Conservation (phyloP, 1,140 invertebrate species). For the Orius laevigatus region DNA sequence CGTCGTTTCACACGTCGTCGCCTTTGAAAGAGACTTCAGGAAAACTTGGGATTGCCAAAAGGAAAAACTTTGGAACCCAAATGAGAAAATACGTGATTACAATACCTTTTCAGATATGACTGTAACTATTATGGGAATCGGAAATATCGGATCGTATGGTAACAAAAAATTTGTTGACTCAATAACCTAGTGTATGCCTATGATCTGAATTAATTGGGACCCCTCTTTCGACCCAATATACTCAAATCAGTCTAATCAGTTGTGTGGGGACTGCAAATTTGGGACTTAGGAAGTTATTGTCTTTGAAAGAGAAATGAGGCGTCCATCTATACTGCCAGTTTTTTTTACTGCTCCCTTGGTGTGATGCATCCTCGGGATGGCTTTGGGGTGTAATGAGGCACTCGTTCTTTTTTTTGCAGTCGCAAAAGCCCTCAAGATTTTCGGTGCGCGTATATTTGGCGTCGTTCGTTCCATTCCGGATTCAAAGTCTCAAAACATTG, state of each 20-base stretch:
- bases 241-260: too few species aligned
- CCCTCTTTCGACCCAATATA: too few species aligned
- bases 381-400: too few species aligned
- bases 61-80: slow-evolving; percentile 25
- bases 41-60: slow-evolving; percentile 28
- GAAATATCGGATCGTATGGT: slow-evolving; percentile 32
- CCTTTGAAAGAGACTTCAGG: slow-evolving; percentile 30
- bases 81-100: slow-evolving; percentile 26
- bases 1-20: slow-evolving; percentile 35
- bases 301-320: too few species aligned
- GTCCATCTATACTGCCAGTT: too few species aligned
- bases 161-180: slow-evolving; percentile 18
- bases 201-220: too few species aligned
- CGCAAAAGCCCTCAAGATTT: slow-evolving; percentile 27
- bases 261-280: too few species aligned
- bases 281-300: too few species aligned
- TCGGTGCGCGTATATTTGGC: slow-evolving; percentile 28
- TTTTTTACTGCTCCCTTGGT: too few species aligned
- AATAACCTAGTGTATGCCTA: too few species aligned
- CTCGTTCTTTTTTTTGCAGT: too few species aligned
- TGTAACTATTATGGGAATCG: slow-evolving; percentile 34
- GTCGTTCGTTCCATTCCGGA: slow-evolving; percentile 22
- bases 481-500: slow-evolving; percentile 21
- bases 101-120: slow-evolving; percentile 29
- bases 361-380: too few species aligned